Evolutionary conservation across 2,888 invertebrate species (phyloP), one percentile per base, ranked within the genome.

Genomic region (Branchipolynoe longqiensis): DNA sequence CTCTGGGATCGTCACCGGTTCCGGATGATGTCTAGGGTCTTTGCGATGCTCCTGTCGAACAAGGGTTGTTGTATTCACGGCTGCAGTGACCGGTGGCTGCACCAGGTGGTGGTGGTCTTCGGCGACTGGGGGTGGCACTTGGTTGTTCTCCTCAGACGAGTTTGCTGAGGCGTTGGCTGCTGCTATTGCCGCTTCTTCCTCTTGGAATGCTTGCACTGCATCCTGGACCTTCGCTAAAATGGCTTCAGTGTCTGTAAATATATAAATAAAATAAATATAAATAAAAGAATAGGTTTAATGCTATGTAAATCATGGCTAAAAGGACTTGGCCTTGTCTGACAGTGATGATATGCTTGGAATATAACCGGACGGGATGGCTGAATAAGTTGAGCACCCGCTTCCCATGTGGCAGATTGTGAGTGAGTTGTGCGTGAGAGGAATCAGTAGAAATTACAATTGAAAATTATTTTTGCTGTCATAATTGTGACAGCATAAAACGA

Each of bases 191-290:
- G 22, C 69, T 25, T 84, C 74, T n/a, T 84, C 84, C 31, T 82
- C 82, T 36, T 74, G 73, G 36, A 74, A 38, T 22, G 58, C 85
- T 18, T 48, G 74, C 40, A 59, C 78, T 18, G 54, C 41, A 6
- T 85, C 62, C 25, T 58, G 25, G 22, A 78, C 81, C 33, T 81
- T 41, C n/a, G 74, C 28, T 81, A 85, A 58, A 14, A 85, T 85
- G 38, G 85, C 74, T 48, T 85, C 78, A 28, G 73, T 64, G 33
- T 81, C 85, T 85, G 85, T 25, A 58, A 14, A 62, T 48, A 48
- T 28, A 62, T 31, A 31, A 62, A 28, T 62, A 2, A 48, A 62
- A 62, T 62, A 25, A 62, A n/a, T n/a, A n/a, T n/a, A n/a, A n/a
- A n/a, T n/a, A n/a, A n/a, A n/a, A n/a, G 14, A 54, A 54, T 54